phyloP scores from a whole-genome alignment of 1,140 invertebrate genomes.

The Carposina sasakii region DNA sequence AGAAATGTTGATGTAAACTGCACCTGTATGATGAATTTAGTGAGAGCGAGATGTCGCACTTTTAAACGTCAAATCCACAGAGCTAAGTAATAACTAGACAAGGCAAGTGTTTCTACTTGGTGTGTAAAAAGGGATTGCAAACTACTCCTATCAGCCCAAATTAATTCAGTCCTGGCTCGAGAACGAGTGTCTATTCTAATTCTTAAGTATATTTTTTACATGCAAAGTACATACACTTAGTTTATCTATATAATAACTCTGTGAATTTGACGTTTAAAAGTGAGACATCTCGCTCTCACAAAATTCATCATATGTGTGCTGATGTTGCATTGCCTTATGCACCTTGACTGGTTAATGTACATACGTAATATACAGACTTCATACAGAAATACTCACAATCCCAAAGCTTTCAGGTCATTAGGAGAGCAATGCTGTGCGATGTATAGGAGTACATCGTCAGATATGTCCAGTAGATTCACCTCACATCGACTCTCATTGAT shows the following conservation, averaged over 20 bases:
- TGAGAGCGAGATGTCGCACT: no score
- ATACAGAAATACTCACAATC: conserved; percentile 45
- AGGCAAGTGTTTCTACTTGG: no score
- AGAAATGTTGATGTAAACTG: neutral
- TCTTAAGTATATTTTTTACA: neutral
- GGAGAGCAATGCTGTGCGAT: conserved; percentile 46
- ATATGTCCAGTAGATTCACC: conserved; percentile 45
- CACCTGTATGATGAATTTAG: no score
- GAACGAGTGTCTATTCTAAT: no score
- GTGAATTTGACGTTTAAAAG: neutral
- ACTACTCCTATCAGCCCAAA: no score
- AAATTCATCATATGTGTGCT: conserved; percentile 9
- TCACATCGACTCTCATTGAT: neutral
- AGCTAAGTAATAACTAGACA: no score
- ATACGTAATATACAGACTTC: no score
- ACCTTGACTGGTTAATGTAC: conserved; percentile 6
- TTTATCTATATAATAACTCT: neutral
- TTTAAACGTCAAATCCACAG: no score
- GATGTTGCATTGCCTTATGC: conserved; percentile 12
- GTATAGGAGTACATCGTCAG: conserved; percentile 60
- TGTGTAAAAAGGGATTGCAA: no score
- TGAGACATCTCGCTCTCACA: neutral
- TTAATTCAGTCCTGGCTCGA: no score
- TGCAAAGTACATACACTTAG: neutral
- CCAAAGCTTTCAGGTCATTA: conserved; percentile 55